These are phyloP conservation scores for Taenioides sp. DNA, from an alignment of 2,797 vertebrate species.

Conservation along the genomic window DNA sequence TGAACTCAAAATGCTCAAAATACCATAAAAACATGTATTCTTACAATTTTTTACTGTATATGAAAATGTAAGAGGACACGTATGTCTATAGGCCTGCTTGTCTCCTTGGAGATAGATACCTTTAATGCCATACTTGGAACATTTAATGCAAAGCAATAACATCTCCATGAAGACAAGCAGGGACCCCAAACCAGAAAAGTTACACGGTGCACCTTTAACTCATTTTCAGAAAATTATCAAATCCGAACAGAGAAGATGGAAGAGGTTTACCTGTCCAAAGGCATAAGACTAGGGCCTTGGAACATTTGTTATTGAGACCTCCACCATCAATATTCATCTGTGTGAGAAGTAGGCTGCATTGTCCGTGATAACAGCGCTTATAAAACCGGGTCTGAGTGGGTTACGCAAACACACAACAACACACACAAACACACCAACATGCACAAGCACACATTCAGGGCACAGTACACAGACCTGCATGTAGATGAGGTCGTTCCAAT, in stretches of 20 bases:
- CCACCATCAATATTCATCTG: conserved; percentile 53
- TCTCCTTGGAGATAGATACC: no score
- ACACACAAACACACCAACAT: conserved; percentile 46
- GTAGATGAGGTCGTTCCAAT: conserved; percentile 12
- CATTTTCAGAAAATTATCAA: not conserved
- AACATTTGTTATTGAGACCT: conserved; percentile 29
- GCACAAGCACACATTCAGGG: conserved; percentile 6
- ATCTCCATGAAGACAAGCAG: no score
- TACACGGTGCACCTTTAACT: no score
- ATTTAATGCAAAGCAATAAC: no score
- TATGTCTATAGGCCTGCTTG: no score
- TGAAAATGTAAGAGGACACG: no score
- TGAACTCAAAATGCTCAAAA: no score
- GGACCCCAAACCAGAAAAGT: no score
- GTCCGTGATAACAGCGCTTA: conserved; percentile 49
- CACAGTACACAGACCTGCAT: conserved; percentile 28
- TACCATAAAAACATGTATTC: no score
- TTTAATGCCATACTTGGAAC: no score
- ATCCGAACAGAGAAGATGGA: not conserved
- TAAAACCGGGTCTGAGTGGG: conserved; percentile 58
- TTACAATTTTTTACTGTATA: no score
- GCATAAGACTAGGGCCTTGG: not conserved
- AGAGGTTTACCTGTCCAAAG: no score
- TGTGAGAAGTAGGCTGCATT: conserved; percentile 58
- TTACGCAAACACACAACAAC: conserved; percentile 56